A percentile compares a stretch with the other conserved stretches of the same genome.
phyloP scores from a whole-genome alignment of 2,113 vertebrate genomes.

The Amia ocellicauda region DNA sequence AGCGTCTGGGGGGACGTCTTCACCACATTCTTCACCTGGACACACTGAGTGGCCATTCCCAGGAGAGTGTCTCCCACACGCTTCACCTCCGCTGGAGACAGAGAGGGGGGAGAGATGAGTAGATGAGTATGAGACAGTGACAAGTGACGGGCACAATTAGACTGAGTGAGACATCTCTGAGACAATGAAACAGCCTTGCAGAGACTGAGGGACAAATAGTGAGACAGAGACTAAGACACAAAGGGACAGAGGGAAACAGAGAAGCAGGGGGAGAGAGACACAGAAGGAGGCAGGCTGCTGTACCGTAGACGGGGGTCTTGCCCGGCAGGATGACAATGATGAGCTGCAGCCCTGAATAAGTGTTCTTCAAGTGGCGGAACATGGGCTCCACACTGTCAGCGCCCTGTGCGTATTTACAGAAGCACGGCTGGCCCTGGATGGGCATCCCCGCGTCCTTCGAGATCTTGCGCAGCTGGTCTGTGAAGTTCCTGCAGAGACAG shows the following conservation, averaged over 20 bases:
- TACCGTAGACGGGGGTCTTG: conserved; percentile 92
- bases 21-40: conserved; percentile 98
- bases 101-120: conserved; percentile 3
- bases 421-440: conserved; percentile 66
- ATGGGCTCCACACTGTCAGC: conserved; percentile 97
- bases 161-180: too few relatives aligned
- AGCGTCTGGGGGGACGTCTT: conserved; percentile 98
- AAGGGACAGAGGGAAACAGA: too few relatives aligned
- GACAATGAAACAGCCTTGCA: too few relatives aligned
- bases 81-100: conserved; percentile 85
- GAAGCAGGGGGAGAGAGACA: too few relatives aligned
- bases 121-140: too few relatives aligned
- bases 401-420: conserved; percentile 90
- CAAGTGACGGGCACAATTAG: too few relatives aligned
- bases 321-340: conserved; percentile 97
- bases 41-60: conserved; percentile 97
- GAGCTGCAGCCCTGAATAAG: conserved; percentile 94
- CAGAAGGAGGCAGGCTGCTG: conserved; percentile 22
- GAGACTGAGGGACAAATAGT: neutral
- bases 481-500: conserved; percentile 81
- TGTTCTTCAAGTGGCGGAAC: conserved; percentile 98
- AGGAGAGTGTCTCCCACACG: conserved; percentile 93
- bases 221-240: neutral
- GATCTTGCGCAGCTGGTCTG: conserved; percentile 96
- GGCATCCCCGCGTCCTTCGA: conserved; percentile 98